These are phyloP conservation scores for Mellivora capensis DNA, from an alignment of 2,113 vertebrate genomes.

Conservation along the genomic window DNA sequence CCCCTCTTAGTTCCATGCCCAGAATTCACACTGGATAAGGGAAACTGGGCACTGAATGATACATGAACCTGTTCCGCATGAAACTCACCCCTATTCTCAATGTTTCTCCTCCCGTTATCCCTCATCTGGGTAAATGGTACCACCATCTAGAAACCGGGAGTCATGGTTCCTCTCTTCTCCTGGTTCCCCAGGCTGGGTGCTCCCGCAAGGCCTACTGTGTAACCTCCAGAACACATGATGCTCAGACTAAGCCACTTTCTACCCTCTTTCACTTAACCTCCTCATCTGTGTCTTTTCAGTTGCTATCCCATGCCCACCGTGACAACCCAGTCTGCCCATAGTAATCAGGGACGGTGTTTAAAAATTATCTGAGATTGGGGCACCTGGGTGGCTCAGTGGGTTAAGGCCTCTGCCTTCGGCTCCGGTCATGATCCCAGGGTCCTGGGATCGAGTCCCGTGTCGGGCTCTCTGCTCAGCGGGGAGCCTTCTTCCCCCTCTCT, in stretches of 20 bases:
- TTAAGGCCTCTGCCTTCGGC: no score
- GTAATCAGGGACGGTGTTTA: not conserved
- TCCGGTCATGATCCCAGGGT: no score
- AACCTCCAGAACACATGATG: not conserved
- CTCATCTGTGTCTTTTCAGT: not conserved
- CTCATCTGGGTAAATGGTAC: not conserved
- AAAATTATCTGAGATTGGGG: not conserved
- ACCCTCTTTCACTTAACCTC: not conserved
- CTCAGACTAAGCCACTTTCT: not conserved
- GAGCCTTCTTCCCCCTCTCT: no score
- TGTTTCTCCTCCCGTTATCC: not conserved
- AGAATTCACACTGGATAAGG: not conserved
- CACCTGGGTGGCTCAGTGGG: no score
- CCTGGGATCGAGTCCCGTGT: accelerated
- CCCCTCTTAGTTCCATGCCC: not conserved
- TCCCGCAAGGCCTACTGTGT: not conserved
- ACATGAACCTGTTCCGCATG: not conserved
- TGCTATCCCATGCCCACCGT: not conserved
- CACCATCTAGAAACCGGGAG: not conserved
- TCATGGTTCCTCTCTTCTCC: not conserved
- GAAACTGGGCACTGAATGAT: not conserved
- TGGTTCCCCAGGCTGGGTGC: accelerated
- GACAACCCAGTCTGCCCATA: not conserved
- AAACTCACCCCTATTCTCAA: not conserved
- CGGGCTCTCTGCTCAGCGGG: no score